These are phyloP conservation scores for Pristionchus fissidentatus DNA, from an alignment of 2,888 invertebrate genomes.

Conservation along the genomic window DNA sequence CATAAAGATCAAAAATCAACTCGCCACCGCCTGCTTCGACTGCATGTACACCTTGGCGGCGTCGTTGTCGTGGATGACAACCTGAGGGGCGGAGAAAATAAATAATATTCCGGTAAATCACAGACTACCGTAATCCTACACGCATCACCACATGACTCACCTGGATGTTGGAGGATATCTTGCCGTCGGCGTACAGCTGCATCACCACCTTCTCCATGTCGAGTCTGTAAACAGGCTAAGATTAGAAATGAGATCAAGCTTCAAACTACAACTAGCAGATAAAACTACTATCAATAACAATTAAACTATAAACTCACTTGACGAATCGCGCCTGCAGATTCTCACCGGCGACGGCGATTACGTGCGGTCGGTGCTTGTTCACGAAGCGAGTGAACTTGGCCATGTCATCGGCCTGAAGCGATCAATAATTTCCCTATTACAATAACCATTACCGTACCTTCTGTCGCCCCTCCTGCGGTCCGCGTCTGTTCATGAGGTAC, in stretches of 20 bases:
- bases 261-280: not conserved
- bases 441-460: slow-evolving; percentile 55
- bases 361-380: slow-evolving; percentile 90
- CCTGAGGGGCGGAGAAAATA: slow-evolving; percentile 77
- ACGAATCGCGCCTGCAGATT: slow-evolving; percentile 76
- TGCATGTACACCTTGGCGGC: slow-evolving; percentile 91
- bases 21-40: slow-evolving; percentile 80
- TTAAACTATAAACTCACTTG: slow-evolving; percentile 47
- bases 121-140: not conserved
- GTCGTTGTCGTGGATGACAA: slow-evolving; percentile 94
- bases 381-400: slow-evolving; percentile 81
- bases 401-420: slow-evolving; percentile 64
- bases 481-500: slow-evolving; percentile 83
- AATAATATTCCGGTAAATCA: not conserved
- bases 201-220: slow-evolving; percentile 38
- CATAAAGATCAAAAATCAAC: not conserved
- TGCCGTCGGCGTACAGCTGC: slow-evolving; percentile 14
- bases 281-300: not conserved
- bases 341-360: slow-evolving; percentile 91
- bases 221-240: not conserved
- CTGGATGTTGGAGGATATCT: slow-evolving; percentile 38
- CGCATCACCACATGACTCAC: slow-evolving; percentile 8
- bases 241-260: not conserved
- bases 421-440: not conserved
- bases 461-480: slow-evolving; percentile 53